Evolutionary conservation across 2,113 vertebrate species (phyloP).

Genomic region (Anas platyrhynchos): DNA sequence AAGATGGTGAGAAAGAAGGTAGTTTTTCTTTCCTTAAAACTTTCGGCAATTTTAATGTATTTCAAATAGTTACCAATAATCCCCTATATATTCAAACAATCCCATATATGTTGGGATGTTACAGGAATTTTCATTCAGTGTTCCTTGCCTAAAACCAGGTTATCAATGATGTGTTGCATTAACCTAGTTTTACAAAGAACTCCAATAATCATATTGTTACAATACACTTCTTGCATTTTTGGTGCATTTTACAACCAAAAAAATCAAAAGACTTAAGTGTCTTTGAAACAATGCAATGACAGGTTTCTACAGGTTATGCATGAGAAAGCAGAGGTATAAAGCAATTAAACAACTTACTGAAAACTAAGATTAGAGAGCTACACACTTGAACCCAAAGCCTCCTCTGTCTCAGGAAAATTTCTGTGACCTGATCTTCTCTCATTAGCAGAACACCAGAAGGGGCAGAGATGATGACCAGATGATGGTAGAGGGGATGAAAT

Average conservation of each 20-base stretch:
- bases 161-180: neutral
- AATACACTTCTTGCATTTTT: neutral
- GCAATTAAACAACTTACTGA: neutral
- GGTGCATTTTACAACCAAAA: rapidly evolving
- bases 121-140: neutral
- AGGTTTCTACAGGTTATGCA: neutral
- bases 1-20: neutral
- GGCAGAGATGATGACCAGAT: neutral
- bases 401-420: neutral
- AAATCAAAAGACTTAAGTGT: neutral
- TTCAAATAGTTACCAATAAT: neutral
- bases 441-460: neutral
- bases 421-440: neutral
- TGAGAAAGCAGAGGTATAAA: neutral
- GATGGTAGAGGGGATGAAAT: too few relatives aligned
- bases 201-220: neutral
- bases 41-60: neutral
- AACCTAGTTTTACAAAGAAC: neutral
- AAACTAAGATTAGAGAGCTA: neutral
- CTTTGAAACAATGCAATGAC: neutral
- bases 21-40: neutral
- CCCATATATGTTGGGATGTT: neutral
- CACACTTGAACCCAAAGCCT: neutral
- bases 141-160: rapidly evolving
- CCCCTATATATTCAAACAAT: neutral